These are phyloP conservation scores for Ectemnius continuus DNA, from an alignment of 2,888 invertebrate species.

Conservation along the genomic window DNA sequence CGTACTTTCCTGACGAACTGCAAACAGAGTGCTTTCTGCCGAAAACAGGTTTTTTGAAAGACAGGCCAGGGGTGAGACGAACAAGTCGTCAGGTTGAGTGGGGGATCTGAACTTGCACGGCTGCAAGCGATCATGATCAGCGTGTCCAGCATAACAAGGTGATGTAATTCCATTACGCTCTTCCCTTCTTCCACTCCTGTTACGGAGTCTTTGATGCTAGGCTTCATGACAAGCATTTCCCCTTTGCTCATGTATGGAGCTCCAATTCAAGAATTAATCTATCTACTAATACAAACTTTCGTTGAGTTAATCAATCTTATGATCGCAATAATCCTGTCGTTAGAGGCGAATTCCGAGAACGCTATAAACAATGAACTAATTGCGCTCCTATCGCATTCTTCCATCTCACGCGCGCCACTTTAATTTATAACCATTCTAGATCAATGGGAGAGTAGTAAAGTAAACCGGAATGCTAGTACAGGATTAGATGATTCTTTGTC, in stretches of 20 bases:
- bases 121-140: conserved; percentile 40
- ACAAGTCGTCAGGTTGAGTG: conserved; percentile 37
- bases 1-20: conserved; percentile 23
- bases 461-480: no score
- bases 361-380: conserved; percentile 37
- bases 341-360: conserved; percentile 51
- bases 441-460: background rate
- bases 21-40: conserved; percentile 22
- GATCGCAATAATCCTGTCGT: conserved; percentile 35
- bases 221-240: conserved; percentile 34
- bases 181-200: conserved; percentile 22
- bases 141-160: conserved; percentile 55
- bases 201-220: conserved; percentile 9
- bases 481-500: background rate
- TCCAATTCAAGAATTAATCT: background rate
- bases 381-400: conserved; percentile 19
- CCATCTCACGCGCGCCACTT: conserved; percentile 19
- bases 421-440: conserved; percentile 40
- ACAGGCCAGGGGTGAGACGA: conserved; percentile 32
- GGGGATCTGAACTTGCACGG: conserved; percentile 37
- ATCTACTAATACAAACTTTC: background rate
- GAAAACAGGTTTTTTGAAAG: conserved; percentile 49
- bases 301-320: conserved; percentile 50
- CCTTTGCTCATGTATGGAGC: background rate
- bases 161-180: conserved; percentile 42